These are phyloP conservation scores for Oikopleura dioica DNA, from an alignment of 23 tunicate species.

Conservation along the genomic window DNA sequence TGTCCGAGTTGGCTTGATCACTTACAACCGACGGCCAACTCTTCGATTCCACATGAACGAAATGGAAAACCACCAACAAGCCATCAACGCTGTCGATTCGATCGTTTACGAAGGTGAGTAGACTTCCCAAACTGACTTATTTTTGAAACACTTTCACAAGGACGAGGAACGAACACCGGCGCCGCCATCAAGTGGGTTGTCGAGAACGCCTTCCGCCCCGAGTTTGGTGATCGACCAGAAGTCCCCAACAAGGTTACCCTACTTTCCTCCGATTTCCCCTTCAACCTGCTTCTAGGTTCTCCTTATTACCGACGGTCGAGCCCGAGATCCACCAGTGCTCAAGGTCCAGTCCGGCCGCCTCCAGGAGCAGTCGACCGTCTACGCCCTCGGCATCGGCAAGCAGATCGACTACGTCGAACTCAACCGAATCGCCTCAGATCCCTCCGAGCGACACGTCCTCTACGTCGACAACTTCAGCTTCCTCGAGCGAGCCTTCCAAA, in stretches of 20 bases:
- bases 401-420: conserved; percentile 9
- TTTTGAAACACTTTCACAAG: too few relatives aligned
- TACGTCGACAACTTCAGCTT: conserved; percentile 6
- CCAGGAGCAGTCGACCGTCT: conserved; percentile 1
- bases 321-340: conserved; percentile 9
- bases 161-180: conserved; percentile 29
- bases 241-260: conserved; percentile 26
- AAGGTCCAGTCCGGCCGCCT: not conserved
- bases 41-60: conserved; percentile 21
- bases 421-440: conserved; percentile 4
- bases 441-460: conserved; percentile 7
- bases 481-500: conserved; percentile 2
- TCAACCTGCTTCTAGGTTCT: too few relatives aligned
- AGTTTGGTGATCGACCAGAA: conserved; percentile 26
- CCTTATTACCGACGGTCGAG: conserved; percentile 5
- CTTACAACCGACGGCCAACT: conserved; percentile 22
- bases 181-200: conserved; percentile 26
- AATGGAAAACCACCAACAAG: conserved; percentile 14
- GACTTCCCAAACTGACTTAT: too few relatives aligned
- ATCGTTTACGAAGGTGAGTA: conserved; percentile 27
- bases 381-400: conserved; percentile 12
- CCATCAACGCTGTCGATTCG: conserved; percentile 21
- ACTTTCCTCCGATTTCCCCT: conserved; percentile 34
- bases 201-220: conserved; percentile 16
- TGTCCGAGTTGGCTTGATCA: conserved; percentile 38